Percentiles rank a stretch among this genome's conserved stretches.
These are phyloP conservation scores for Puffinus mauretanicus DNA, from an alignment of 2,113 vertebrate species.

Conservation along the genomic window DNA sequence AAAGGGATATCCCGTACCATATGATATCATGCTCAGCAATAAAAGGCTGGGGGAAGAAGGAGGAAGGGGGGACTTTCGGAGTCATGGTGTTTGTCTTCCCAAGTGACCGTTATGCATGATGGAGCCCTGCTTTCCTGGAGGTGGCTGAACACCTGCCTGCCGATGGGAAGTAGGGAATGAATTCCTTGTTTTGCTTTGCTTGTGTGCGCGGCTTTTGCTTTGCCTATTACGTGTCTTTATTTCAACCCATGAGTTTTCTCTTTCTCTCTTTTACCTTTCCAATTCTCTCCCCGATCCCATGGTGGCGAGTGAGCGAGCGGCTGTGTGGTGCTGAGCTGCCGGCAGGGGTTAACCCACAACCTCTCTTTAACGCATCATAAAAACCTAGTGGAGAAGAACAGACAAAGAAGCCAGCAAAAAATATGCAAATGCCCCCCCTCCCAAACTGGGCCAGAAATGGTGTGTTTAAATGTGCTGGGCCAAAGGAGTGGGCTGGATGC, in stretches of 20 bases:
- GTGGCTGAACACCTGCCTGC: background rate
- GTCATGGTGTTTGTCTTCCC: fast-evolving
- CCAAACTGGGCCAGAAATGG: background rate
- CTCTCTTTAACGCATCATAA: background rate
- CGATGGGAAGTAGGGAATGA: background rate
- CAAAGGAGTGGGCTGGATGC: background rate
- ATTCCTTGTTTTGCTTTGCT: background rate
- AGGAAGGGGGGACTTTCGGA: fast-evolving
- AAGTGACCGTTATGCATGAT: fast-evolving
- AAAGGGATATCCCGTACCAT: background rate
- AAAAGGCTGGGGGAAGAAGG: background rate
- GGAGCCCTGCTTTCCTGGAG: background rate
- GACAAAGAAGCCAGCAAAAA: background rate
- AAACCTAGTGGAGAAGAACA: background rate
- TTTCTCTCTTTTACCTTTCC: background rate
- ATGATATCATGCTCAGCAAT: background rate
- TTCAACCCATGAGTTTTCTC: background rate
- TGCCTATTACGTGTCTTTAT: background rate
- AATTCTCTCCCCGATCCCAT: background rate
- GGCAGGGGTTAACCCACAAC: background rate
- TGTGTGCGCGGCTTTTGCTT: fast-evolving
- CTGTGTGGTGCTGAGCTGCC: background rate
- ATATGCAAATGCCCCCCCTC: background rate
- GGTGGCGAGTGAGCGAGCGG: background rate
- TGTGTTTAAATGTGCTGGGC: background rate